phyloP scores from a whole-genome alignment of 2,113 vertebrate genomes.

The Atrichornis clamosus region DNA sequence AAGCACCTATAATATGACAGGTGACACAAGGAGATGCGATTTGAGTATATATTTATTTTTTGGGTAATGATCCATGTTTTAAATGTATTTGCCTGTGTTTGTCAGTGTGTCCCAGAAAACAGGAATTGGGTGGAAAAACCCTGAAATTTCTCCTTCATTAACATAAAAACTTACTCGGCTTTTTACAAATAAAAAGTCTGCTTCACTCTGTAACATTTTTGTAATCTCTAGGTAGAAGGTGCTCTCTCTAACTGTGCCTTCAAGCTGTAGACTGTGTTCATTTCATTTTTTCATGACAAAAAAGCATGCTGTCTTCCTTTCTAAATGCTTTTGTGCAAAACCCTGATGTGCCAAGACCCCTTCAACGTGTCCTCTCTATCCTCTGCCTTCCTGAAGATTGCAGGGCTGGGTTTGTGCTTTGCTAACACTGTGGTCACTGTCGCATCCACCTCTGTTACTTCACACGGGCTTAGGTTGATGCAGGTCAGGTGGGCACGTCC shows the following conservation, averaged over 20 bases:
- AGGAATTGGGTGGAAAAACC: rapidly evolving
- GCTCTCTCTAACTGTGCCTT: not conserved
- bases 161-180: too few relatives aligned
- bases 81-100: rapidly evolving
- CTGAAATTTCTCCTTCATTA: not conserved
- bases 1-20: not conserved
- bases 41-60: not conserved
- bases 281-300: not conserved
- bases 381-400: rapidly evolving
- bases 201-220: too few relatives aligned
- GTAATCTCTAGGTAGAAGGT: not conserved
- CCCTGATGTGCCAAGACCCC: not conserved
- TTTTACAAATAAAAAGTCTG: not conserved
- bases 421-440: not conserved
- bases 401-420: not conserved
- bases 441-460: not conserved
- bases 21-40: too few relatives aligned
- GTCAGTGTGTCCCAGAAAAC: not conserved
- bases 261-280: not conserved
- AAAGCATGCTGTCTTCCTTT: not conserved
- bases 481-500: rapidly evolving
- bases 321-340: not conserved
- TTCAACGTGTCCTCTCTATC: not conserved
- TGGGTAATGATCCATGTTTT: not conserved
- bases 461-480: not conserved